phyloP scores from a whole-genome alignment of 2,888 invertebrate species.

The Gymnoscelis rufifasciata region DNA sequence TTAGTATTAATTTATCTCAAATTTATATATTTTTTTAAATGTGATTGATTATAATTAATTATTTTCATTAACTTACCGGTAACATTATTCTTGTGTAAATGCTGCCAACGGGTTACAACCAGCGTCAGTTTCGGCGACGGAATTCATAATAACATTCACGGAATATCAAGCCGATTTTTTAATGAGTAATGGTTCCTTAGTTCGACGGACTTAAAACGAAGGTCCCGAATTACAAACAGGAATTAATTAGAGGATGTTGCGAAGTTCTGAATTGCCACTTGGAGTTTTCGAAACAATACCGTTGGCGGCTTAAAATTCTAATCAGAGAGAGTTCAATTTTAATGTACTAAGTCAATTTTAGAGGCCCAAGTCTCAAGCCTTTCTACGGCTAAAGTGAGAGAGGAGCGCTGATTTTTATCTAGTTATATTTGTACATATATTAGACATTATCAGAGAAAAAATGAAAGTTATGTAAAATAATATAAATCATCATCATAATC shows the following conservation, averaged over 20 bases:
- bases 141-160: conserved; percentile 43
- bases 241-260: conserved; percentile 57
- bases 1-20: too few species aligned
- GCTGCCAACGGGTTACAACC: background rate
- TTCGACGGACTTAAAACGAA: conserved; percentile 40
- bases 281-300: conserved; percentile 46
- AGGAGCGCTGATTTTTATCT: too few species aligned
- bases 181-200: conserved; percentile 44
- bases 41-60: too few species aligned
- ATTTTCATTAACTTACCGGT: too few species aligned
- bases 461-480: too few species aligned
- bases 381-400: too few species aligned
- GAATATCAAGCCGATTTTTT: conserved; percentile 44
- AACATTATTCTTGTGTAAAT: background rate
- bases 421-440: too few species aligned
- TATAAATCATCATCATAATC: too few species aligned
- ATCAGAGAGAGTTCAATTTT: background rate
- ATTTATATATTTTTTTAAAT: too few species aligned
- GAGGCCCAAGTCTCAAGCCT: too few species aligned
- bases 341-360: too few species aligned
- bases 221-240: conserved; percentile 44
- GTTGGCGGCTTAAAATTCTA: background rate
- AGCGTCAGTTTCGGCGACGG: conserved; percentile 20
- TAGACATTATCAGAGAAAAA: too few species aligned
- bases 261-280: conserved; percentile 57